Evolutionary conservation across 2,797 vertebrate species (phyloP).

Genomic region (Sebastes jordani): DNA sequence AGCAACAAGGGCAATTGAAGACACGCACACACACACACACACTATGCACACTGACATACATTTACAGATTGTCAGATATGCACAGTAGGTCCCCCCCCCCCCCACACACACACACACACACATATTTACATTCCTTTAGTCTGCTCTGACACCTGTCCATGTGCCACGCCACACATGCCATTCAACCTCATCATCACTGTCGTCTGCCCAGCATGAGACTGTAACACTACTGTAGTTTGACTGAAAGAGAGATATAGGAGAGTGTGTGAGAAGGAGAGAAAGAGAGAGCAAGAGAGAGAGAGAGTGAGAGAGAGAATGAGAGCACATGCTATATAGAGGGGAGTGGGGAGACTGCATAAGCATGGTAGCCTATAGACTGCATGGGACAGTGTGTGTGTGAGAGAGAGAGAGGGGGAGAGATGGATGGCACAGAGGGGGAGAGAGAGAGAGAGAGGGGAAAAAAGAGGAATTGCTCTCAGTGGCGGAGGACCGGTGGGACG

Average conservation of each 20-base stretch:
- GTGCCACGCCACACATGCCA: slow-evolving; percentile 50
- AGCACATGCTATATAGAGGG: slow-evolving; percentile 49
- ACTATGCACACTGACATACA: slow-evolving; percentile 9
- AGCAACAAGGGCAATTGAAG: slow-evolving; percentile 63
- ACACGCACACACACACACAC: background rate
- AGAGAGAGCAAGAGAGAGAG: background rate
- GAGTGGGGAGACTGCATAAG: slow-evolving; percentile 56
- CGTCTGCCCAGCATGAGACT: slow-evolving; percentile 19
- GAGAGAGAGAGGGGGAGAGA: background rate
- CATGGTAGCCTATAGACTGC: slow-evolving; percentile 54
- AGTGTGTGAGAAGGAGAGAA: background rate
- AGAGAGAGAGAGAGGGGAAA: background rate
- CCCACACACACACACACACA: background rate
- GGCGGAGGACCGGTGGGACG: slow-evolving; percentile 54
- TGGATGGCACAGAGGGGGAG: slow-evolving; percentile 17
- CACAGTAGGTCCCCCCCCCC: background rate
- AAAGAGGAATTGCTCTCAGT: slow-evolving; percentile 43
- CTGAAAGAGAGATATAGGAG: slow-evolving; percentile 53
- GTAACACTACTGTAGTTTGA: slow-evolving; percentile 28
- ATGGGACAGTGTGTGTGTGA: slow-evolving; percentile 52
- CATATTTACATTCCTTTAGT: slow-evolving; percentile 21
- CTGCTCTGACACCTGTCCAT: background rate
- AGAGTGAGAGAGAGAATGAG: slow-evolving; percentile 29
- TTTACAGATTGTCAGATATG: slow-evolving; percentile 5
- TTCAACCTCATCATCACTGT: slow-evolving; percentile 38